These are phyloP conservation scores for Toxotes chatareus DNA, from an alignment of 2,113 vertebrate species.

Conservation along the genomic window DNA sequence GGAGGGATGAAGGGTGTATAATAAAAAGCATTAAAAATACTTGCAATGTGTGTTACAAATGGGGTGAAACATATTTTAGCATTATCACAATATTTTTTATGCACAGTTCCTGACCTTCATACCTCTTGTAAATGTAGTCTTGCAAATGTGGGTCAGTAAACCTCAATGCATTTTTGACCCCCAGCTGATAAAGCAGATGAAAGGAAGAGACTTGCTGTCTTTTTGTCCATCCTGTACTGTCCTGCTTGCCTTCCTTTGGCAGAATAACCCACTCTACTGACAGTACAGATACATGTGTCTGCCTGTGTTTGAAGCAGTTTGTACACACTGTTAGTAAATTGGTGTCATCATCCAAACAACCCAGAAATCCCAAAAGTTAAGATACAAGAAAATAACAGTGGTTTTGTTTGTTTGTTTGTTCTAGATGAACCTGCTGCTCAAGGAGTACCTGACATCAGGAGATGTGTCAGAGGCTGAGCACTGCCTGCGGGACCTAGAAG, in stretches of 20 bases:
- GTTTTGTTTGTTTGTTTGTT: slow-evolving; percentile 19
- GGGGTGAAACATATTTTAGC: neutral
- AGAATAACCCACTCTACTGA: neutral
- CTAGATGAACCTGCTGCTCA: slow-evolving; percentile 90
- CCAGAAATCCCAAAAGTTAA: neutral
- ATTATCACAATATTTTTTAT: neutral
- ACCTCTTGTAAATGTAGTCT: neutral
- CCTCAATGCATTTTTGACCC: no score
- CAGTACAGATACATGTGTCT: neutral
- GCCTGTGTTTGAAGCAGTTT: slow-evolving; percentile 3
- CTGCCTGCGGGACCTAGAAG: slow-evolving; percentile 89
- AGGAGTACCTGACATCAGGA: slow-evolving; percentile 88
- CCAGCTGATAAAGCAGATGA: no score
- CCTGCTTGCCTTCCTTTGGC: no score
- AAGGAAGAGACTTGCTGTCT: no score
- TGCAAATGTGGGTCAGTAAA: neutral
- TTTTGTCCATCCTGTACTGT: no score
- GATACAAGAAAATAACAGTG: neutral
- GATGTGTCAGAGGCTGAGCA: slow-evolving; percentile 87
- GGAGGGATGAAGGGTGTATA: no score
- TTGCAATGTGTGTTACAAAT: no score
- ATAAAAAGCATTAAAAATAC: no score
- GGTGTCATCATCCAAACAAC: neutral
- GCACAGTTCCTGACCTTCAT: neutral
- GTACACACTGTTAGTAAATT: neutral